A percentile compares a stretch with the other conserved stretches of the same genome.
Conservation (phyloP, 1,140 invertebrate species). For the Rhynchophorus ferrugineus region DNA sequence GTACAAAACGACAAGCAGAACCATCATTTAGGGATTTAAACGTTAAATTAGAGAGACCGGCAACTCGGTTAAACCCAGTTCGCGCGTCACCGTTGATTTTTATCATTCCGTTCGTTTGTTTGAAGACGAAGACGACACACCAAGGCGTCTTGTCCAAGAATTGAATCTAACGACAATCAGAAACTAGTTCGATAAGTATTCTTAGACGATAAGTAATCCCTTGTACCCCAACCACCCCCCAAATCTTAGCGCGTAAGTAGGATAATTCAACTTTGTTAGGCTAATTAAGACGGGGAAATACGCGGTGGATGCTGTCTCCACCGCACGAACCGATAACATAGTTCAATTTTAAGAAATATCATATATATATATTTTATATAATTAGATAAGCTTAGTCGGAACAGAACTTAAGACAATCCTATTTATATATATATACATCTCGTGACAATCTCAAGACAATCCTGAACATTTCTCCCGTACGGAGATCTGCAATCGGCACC, state of each 20-base stretch:
- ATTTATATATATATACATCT: slow-evolving; percentile 33
- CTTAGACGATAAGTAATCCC: background rate
- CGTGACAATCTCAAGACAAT: slow-evolving; percentile 25
- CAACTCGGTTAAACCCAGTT: no score
- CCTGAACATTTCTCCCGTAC: slow-evolving; percentile 20
- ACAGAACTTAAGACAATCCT: slow-evolving; percentile 39
- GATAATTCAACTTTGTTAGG: background rate
- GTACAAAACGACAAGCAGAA: slow-evolving; percentile 16
- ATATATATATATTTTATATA: slow-evolving; percentile 22
- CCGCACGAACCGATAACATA: no score
- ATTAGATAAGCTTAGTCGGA: slow-evolving; percentile 17
- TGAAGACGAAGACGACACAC: slow-evolving; percentile 37
- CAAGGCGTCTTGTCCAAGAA: slow-evolving; percentile 41
- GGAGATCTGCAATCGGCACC: slow-evolving; percentile 28
- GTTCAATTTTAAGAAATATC: no score
- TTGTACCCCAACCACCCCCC: background rate
- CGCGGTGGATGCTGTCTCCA: no score
- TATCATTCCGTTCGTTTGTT: slow-evolving; percentile 33
- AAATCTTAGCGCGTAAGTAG: no score
- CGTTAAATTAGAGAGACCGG: no score
- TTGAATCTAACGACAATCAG: slow-evolving; percentile 42
- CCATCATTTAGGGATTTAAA: no score
- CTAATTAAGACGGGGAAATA: no score
- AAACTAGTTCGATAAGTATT: slow-evolving; percentile 12
- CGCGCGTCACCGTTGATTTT: slow-evolving; percentile 13